phyloP scores from a whole-genome alignment of 2,888 invertebrate genomes.

The Diadegma fenestrale region DNA sequence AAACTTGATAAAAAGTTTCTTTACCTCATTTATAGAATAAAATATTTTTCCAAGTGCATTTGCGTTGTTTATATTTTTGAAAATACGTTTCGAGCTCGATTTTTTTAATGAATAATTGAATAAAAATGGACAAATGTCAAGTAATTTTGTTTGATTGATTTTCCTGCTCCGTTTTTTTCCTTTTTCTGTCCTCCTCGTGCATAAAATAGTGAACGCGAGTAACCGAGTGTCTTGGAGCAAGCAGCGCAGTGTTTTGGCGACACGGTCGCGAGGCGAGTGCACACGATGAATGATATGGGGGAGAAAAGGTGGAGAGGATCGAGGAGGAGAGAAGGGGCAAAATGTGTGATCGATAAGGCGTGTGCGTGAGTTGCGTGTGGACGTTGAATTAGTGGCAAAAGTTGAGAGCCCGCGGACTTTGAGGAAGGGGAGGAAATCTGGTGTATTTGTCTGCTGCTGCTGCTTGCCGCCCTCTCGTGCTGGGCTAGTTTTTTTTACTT shows the following conservation, averaged over 20 bases:
- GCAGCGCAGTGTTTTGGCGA: too few species aligned
- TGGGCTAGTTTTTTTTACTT: neutral
- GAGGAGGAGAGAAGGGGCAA: conserved; percentile 20
- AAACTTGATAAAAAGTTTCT: neutral
- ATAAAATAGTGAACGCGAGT: neutral
- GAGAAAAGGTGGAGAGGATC: neutral
- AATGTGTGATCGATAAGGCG: conserved; percentile 62
- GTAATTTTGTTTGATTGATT: too few species aligned
- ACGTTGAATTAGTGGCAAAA: conserved; percentile 61
- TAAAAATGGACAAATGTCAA: too few species aligned
- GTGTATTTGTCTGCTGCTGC: too few species aligned
- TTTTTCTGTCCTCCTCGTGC: neutral
- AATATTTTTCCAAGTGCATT: neutral
- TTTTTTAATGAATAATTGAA: too few species aligned
- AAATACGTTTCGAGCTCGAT: neutral
- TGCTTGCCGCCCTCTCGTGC: neutral
- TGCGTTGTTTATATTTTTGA: neutral
- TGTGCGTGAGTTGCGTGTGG: conserved; percentile 59
- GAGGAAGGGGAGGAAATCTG: conserved; percentile 1
- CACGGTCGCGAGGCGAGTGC: conserved; percentile 17
- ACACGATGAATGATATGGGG: conserved; percentile 11
- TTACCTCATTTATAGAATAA: neutral
- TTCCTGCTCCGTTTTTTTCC: too few species aligned
- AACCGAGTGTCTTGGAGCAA: neutral
- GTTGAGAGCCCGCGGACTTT: neutral